Evolutionary conservation across 1,140 invertebrate genomes (phyloP), one percentile per base, ranked within the genome.

Genomic region (Drosophila repletoides): DNA sequence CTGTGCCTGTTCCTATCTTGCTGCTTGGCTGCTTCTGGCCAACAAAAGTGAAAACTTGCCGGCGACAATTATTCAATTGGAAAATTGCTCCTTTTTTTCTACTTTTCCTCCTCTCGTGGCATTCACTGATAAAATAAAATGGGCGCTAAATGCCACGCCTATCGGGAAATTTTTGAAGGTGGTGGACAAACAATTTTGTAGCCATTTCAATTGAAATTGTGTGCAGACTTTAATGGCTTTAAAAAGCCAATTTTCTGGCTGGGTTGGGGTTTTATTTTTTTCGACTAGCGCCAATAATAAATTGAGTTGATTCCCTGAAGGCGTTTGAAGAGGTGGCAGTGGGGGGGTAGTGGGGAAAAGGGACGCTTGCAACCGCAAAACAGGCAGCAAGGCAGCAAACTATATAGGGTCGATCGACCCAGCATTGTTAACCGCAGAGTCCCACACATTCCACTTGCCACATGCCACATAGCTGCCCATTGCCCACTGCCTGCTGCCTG

Each of bases 21-120:
- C 60, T 53, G 76, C 46, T 67, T 66, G 76, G 60, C 71, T 80
- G 59, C 46, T 56, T 40, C 46, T 52, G 71, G 52, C 51, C 71
- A 55, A 76, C 71, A 84, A 84, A 84, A 84, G 80, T 80, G 75
- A 86, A 86, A 84, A 84, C 80, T 83, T 83, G 48, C 74, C 77
- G 69, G 80, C 70, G 80, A 86, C 80, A 86, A 86, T 86, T 86
- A 86, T 86, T 86, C 80, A 86, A 86, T 86, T 86, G 80, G 80
- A 86, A 86, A 86, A 86, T 86, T 86, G 80, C 64, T 63, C 63
- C 71, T 70, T 75, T 73, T 69, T 73, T 61, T 64, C 31, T 22
- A 52, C 33, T 46, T 55, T 41, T 19, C 17, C 26, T 46, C 43
- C n/a, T 7, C 36, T 6, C 12, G 43, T 36, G 48, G 17, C 29